Base-by-base conservation (phyloP, 1,140 invertebrate genomes). In the Odontomachus brunneus region DNA sequence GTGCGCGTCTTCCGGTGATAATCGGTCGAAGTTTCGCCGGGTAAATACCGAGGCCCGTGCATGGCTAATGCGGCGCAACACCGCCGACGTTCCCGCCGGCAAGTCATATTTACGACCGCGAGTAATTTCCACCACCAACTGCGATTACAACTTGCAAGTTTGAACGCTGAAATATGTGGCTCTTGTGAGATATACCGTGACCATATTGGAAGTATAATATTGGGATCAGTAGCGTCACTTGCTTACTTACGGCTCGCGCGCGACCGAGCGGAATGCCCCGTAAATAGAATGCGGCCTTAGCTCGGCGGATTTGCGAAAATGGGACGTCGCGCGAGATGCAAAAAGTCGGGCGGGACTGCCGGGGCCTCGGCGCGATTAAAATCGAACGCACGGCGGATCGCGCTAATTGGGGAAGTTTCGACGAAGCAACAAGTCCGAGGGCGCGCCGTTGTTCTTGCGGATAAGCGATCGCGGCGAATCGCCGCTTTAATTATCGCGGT, bases 121-220 rank as follows among this genome's bases (percentile, higher is more conserved):
- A 72, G 78, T 82, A 82, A 82, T 82, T 62, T 74, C 55, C 71
- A 38, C 55, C 71, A 38, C 69, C 24, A 74, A 82, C 78, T 74
- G 66, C 59, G 74, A 82, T 82, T 82, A 82, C 55, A 74, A 63
- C 69, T 51, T n/a, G 65, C 75, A 80, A 80, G 75, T 80, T 80
- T 48, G 65, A 80, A 57, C 65, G 65, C 71, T 80, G 75, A 80
- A 69, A 80, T 69, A 80, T 80, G 65, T 29, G 53, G 65, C 53
- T 44, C 65, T 80, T 80, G 71, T 22, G 65, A 80, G 49, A 55
- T 44, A 55, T 44, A 78, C 62, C 11, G 48, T 19, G 65, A 33
- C 44, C 69, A 51, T 82, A 82, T 82, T 73, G 78, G 78, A 82
- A 82, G 29, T 82, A 73, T 82, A 74, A 80, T 80, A n/a, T n/a